Evolutionary conservation across 53 echinoderm and acorn worm genomes (phyloP).

Genomic region (Echinarachnius parma): DNA sequence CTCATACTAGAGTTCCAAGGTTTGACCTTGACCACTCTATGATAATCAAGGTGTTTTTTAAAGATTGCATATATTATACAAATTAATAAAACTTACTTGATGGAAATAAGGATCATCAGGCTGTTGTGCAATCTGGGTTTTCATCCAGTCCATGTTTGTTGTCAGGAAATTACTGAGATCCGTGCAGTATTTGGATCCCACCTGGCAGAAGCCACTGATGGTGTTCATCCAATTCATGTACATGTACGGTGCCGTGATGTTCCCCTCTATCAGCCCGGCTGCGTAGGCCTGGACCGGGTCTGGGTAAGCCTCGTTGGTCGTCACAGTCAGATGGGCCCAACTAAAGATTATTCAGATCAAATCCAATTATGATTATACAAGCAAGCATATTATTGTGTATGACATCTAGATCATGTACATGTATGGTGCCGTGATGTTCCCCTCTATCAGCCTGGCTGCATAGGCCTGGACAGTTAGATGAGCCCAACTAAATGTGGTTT

Average conservation of each 20-base stretch:
- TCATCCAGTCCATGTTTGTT: slow-evolving; percentile 81
- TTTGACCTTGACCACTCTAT: no score
- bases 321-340: slow-evolving; percentile 82
- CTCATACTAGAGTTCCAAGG: no score
- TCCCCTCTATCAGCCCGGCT: slow-evolving; percentile 87
- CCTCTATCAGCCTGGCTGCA: slow-evolving; percentile 88
- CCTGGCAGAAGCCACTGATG: slow-evolving; percentile 57
- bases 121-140: slow-evolving; percentile 51
- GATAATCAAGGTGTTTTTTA: no score
- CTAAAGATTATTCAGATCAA: no score
- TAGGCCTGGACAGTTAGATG: slow-evolving; percentile 85
- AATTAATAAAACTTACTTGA: no score
- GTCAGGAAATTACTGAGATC: slow-evolving; percentile 64
- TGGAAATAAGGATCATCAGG: slow-evolving; percentile 76
- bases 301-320: slow-evolving; percentile 65
- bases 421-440: slow-evolving; percentile 61
- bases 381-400: no score
- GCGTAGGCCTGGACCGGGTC: slow-evolving; percentile 85
- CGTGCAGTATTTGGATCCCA: slow-evolving; percentile 54
- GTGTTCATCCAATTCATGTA: slow-evolving; percentile 91
- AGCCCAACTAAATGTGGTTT: no score
- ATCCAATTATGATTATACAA: no score
- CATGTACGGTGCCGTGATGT: slow-evolving; percentile 66
- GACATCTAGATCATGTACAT: slow-evolving; percentile 90
- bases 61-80: no score